Evolutionary conservation across 92 coral and sea anemone species (phyloP).

Genomic region (Phenganax marumi): DNA sequence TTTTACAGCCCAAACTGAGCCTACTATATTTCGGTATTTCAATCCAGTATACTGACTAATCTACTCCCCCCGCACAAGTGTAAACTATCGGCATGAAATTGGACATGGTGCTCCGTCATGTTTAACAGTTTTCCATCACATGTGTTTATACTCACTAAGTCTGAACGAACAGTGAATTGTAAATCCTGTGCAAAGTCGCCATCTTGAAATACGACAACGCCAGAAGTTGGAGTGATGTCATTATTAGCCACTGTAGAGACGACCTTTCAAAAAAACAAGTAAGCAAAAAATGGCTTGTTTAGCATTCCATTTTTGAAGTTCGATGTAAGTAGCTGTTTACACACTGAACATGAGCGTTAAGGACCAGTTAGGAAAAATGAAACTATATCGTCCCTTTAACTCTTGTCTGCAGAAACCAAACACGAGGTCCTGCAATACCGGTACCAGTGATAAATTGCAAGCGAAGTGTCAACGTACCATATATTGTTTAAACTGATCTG

Average conservation of each 20-base stretch:
- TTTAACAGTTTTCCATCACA: neutral
- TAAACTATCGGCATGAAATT: too few species aligned
- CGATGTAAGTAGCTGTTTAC: neutral
- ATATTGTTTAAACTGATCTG: too few species aligned
- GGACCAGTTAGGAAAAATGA: neutral
- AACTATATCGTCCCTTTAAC: too few species aligned
- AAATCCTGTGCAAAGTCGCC: slow-evolving; percentile 65
- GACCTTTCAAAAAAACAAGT: slow-evolving; percentile 1
- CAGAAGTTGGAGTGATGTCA: slow-evolving; percentile 71
- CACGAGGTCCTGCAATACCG: too few species aligned
- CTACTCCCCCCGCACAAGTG: too few species aligned
- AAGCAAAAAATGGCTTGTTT: neutral
- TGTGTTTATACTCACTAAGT: slow-evolving; percentile 58
- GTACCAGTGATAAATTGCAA: too few species aligned
- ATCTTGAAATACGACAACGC: slow-evolving; percentile 64
- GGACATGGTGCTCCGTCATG: neutral
- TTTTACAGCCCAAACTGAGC: too few species aligned
- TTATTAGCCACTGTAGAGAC: neutral
- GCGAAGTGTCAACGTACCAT: too few species aligned
- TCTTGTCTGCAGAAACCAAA: too few species aligned
- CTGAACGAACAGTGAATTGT: slow-evolving; percentile 67
- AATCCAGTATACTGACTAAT: too few species aligned
- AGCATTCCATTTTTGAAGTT: neutral
- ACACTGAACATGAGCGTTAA: neutral
- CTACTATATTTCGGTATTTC: too few species aligned